Percentiles rank a stretch among this genome's conserved stretches.
phyloP scores from a whole-genome alignment of 2,888 invertebrate genomes.

The Crematogaster levior region DNA sequence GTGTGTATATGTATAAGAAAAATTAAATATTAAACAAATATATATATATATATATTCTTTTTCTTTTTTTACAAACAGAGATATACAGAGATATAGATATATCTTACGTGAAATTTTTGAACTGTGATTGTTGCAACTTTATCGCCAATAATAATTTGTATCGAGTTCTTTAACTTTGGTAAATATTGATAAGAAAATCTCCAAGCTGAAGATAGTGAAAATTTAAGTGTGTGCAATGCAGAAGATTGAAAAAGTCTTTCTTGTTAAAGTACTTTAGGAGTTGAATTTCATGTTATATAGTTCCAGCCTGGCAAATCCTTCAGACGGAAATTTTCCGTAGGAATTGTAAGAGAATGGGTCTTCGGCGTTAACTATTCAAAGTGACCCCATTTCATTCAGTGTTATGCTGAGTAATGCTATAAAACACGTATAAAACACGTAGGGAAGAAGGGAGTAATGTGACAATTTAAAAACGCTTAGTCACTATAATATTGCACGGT shows the following conservation, averaged over 20 bases:
- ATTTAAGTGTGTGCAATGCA: neutral
- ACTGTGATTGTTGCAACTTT: neutral
- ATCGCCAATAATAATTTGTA: neutral
- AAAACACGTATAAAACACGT: slow-evolving; percentile 34
- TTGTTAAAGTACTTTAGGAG: slow-evolving; percentile 40
- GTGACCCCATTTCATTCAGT: slow-evolving; percentile 27
- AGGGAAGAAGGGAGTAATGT: neutral
- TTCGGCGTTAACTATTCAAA: slow-evolving; percentile 37
- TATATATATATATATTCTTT: too few relatives aligned
- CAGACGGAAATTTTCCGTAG: slow-evolving; percentile 55
- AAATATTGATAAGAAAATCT: slow-evolving; percentile 5
- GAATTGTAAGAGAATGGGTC: slow-evolving; percentile 39
- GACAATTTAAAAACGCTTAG: slow-evolving; percentile 40
- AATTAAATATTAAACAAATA: neutral
- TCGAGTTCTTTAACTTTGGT: neutral
- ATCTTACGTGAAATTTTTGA: neutral
- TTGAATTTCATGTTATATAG: slow-evolving; percentile 23
- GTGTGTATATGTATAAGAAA: neutral
- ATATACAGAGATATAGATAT: too few relatives aligned
- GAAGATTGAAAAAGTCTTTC: neutral
- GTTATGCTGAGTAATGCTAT: slow-evolving; percentile 32
- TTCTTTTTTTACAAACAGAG: neutral
- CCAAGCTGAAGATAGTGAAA: neutral
- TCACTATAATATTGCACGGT: neutral
- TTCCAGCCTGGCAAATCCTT: slow-evolving; percentile 70